Evolutionary conservation across 2,888 invertebrate species (phyloP), one percentile per base, ranked within the genome.

Genomic region (Cerastis leucographa): DNA sequence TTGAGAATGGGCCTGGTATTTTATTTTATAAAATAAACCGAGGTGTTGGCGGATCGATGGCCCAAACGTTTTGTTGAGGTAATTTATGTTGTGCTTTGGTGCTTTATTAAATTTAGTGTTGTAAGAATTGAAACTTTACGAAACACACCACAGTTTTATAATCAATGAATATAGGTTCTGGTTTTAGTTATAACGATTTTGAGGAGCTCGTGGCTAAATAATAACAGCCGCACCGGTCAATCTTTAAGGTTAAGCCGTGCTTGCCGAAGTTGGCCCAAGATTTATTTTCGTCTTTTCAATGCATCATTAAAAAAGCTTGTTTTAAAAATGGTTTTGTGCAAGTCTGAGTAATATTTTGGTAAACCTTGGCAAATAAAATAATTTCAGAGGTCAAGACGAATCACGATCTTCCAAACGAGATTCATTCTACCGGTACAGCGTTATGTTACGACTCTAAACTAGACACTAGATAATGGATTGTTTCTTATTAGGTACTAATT

Each of bases 1-100:
- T 78, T 76, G 35, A 72, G 75, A 71, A 81, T 54, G 65, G 44
- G 54, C 44, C 35, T 35, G 29, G 78, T 73, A 73, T 86, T 66
- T 66, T 61, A 54, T 74, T 56, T 49, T 49, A 54, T 74, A 66
- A 68, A 83, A 78, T 77, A 77, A 59, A n/a, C 44, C 12, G 29
- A 65, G 61, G 74, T 83, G 80, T 74, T 66, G 62, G 46, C 12
- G 22, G 82, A 79, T 71, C 40, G 65, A 74, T 62, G 61, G 46
- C 12, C 40, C 2, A 68, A 79, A 62, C 61, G 19, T 62, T 46
- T 9, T 49, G 56, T 40, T 46, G 51, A 61, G 59, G 59, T 71
- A 67, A 64, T 75, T 67, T 75, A 40, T 40, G 40, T 42, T 12
- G 17, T 22, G 5, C 54, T 69, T 8, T 25, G 17, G 44, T 69